Conservation (phyloP, 2,888 invertebrate genomes). For the Philonicus albiceps region DNA sequence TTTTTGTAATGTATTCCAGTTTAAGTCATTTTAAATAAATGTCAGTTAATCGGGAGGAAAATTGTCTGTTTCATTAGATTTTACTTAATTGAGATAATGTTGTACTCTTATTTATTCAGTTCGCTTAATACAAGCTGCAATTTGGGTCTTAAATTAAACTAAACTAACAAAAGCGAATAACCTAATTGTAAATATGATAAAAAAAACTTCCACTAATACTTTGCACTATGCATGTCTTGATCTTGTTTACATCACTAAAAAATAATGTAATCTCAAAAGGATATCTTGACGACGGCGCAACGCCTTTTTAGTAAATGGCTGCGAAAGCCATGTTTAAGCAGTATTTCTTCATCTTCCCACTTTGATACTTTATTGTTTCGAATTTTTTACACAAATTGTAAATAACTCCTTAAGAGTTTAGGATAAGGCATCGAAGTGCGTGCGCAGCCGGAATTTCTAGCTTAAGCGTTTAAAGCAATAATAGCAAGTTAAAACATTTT, state of each 20-base stretch:
- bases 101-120: too few relatives aligned
- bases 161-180: too few relatives aligned
- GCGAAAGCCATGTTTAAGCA: background rate
- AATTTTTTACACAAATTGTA: background rate
- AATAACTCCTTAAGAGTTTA: background rate
- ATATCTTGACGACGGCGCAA: background rate
- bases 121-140: too few relatives aligned
- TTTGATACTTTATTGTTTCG: background rate
- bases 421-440: background rate
- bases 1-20: too few relatives aligned
- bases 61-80: too few relatives aligned
- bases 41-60: too few relatives aligned
- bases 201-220: background rate
- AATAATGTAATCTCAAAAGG: background rate
- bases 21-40: too few relatives aligned
- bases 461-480: slow-evolving; percentile 15
- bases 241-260: background rate
- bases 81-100: too few relatives aligned
- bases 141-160: too few relatives aligned
- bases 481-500: slow-evolving; percentile 1
- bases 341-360: background rate
- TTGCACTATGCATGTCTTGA: background rate
- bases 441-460: background rate
- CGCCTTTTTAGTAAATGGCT: background rate
- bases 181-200: too few relatives aligned